A percentile compares a stretch with the other conserved stretches of the same genome.
These are phyloP conservation scores for Hozukius guyotensis DNA, from an alignment of 2,797 vertebrate species.

Conservation along the genomic window DNA sequence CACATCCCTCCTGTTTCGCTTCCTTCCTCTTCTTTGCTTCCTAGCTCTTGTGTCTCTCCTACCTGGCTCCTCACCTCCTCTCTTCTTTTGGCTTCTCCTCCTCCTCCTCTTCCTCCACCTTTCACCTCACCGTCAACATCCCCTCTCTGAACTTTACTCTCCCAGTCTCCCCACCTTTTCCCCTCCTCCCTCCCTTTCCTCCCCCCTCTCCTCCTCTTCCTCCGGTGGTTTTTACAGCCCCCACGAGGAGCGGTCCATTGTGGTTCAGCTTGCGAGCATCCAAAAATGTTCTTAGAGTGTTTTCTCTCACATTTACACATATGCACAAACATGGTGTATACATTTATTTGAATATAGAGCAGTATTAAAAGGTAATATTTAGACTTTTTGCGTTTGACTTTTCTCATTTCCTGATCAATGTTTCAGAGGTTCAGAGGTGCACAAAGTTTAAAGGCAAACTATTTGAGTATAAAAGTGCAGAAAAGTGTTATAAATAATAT, in stretches of 20 bases:
- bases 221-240: constrained; percentile 75
- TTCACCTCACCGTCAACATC: constrained; percentile 65
- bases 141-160: constrained; percentile 64
- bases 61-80: constrained; percentile 62
- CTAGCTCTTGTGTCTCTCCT: constrained; percentile 37
- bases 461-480: background rate
- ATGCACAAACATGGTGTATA: background rate
- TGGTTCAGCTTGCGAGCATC: constrained; percentile 66
- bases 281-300: constrained; percentile 74
- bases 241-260: constrained; percentile 78
- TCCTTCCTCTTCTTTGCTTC: constrained; percentile 49
- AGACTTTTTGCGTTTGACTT: background rate
- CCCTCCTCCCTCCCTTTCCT: constrained; percentile 56
- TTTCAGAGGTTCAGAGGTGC: background rate
- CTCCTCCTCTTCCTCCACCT: constrained; percentile 58
- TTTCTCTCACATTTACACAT: constrained; percentile 20
- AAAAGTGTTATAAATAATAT: background rate
- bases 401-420: background rate
- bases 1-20: constrained; percentile 5
- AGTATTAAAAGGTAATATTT: background rate
- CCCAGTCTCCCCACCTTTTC: constrained; percentile 44
- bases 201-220: constrained; percentile 68
- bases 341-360: background rate
- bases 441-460: background rate
- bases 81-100: constrained; percentile 49